phyloP scores from a whole-genome alignment of 2,113 vertebrate genomes.

The Callorhinus ursinus region DNA sequence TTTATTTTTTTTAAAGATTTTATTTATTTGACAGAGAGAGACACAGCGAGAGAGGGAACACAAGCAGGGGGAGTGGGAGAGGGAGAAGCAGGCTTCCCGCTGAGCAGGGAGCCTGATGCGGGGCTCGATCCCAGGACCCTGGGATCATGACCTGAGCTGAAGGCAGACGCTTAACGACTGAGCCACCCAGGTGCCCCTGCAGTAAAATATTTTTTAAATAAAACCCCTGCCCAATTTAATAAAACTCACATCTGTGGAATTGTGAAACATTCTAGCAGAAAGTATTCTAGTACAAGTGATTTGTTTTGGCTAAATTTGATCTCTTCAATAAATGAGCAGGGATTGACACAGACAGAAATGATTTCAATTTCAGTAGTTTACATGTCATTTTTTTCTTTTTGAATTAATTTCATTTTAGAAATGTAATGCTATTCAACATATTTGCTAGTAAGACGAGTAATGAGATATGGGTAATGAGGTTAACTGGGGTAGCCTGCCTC shows the following conservation, averaged over 20 bases:
- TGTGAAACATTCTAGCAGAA: neutral
- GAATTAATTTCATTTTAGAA: neutral
- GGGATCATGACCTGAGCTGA: too few species aligned
- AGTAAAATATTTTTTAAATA: neutral
- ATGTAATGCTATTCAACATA: neutral
- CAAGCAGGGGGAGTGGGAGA: too few species aligned
- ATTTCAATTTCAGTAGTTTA: neutral
- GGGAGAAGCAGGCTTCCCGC: too few species aligned
- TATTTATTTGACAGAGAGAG: too few species aligned
- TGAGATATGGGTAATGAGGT: neutral
- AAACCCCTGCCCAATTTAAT: neutral
- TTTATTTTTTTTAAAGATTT: too few species aligned
- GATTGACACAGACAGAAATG: neutral
- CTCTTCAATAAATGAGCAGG: neutral
- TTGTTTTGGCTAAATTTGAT: neutral
- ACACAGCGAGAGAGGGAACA: too few species aligned
- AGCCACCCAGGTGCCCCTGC: too few species aligned
- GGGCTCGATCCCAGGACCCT: too few species aligned
- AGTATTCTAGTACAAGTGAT: neutral
- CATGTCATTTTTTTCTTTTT: neutral
- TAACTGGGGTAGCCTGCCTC: neutral
- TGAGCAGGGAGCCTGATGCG: too few species aligned
- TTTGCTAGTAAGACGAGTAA: neutral
- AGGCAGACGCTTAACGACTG: too few species aligned
- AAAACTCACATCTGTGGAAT: neutral